Evolutionary conservation across 2,113 vertebrate species (phyloP), one percentile per base, ranked within the genome.

Genomic region (Centropristis striata): DNA sequence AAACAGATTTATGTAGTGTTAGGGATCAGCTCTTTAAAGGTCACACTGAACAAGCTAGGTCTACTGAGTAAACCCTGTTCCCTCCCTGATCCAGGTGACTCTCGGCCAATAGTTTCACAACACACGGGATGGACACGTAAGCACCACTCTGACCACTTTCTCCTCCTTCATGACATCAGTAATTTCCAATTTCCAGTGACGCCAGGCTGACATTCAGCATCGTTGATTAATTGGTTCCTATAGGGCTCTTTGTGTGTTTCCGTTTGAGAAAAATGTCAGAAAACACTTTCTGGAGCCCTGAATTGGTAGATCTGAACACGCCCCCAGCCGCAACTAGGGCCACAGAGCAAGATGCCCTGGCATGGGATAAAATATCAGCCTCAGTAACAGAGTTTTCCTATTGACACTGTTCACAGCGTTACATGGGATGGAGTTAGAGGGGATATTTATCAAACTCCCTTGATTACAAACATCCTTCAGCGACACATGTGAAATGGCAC

Each of bases 161-260:
- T 73, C 44, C 47, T 81, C 51, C 53, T 25, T 49, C 37, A 69
- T 90, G 80, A 85, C 77, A 73, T 76, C 77, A 81, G 42, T 55
- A 44, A 78, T 85, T 88, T 90, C 83, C 60, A 0, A 81, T 70
- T 72, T 67, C 55, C 63, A 64, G 28, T 87, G 71, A 93, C 42
- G 71, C 55, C 37, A 60, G 23, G 12, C 51, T 78, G 85, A 87
- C 87, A 71, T 86, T 79, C 28, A 37, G 65, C 41, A 28, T 67
- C 53, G 64, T 69, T 91, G 86, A 90, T 92, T 78, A 86, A 84
- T 68, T 71, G 39, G 73, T 84, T 90, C 77, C 81, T 79, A 87
- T 70, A 57, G 66, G 82, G 68, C 50, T 73, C 49, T 80, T 55
- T 3, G 32, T 71, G 60, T 44, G 66, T 87, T 84, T 83, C 83